Conservation (phyloP, 2,113 vertebrate species). For the Mustelus asterias region DNA sequence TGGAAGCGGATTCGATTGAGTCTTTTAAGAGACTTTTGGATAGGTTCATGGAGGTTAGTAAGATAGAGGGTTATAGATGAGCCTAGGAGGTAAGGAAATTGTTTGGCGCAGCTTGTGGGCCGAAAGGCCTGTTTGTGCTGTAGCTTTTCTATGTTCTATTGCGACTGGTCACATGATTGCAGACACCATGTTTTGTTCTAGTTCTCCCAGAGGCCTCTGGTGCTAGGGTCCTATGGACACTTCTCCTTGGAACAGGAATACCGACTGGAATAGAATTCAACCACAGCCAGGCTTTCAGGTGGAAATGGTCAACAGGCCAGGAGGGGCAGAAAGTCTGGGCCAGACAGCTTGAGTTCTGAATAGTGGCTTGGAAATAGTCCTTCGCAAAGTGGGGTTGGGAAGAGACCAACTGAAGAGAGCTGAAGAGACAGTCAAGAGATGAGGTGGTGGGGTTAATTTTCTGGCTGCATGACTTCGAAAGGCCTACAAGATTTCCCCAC, state of each 20-base stretch:
- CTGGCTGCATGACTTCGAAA: too few species aligned
- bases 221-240: not conserved
- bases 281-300: not conserved
- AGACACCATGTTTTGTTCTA: not conserved
- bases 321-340: not conserved
- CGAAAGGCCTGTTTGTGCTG: too few species aligned
- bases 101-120: too few species aligned
- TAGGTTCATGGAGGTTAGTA: too few species aligned
- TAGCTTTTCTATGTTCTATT: too few species aligned
- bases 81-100: too few species aligned
- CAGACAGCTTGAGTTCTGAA: not conserved
- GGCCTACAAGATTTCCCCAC: not conserved
- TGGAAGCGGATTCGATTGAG: too few species aligned
- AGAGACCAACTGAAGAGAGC: not conserved
- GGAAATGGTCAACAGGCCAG: too few species aligned
- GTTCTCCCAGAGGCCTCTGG: not conserved
- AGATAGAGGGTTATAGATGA: too few species aligned
- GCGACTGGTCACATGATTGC: not conserved
- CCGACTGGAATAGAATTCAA: not conserved
- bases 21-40: too few species aligned
- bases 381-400: not conserved
- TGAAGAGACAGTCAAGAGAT: not conserved
- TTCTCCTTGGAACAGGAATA: not conserved
- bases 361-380: not conserved
- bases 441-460: not conserved